Percentiles rank a stretch among this genome's conserved stretches.
Evolutionary conservation across 2,113 vertebrate genomes (phyloP).

Genomic region (Dasyornis broadbenti): DNA sequence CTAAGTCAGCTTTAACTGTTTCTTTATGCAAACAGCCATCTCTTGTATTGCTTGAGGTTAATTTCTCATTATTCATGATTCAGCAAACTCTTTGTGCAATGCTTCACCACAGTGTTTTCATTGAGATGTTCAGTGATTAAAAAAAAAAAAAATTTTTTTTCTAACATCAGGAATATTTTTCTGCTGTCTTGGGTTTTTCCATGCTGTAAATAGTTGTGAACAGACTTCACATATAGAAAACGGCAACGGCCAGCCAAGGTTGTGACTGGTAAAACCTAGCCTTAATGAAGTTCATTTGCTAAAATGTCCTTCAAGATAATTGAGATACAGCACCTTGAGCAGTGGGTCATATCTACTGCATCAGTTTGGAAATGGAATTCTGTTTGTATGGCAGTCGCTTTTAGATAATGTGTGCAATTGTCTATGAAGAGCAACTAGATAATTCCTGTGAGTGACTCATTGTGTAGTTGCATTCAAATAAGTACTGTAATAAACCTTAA

Average conservation of each 20-base stretch:
- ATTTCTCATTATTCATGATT: not conserved
- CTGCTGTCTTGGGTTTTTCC: not conserved
- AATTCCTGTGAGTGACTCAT: conserved; percentile 36
- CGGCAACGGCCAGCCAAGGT: not conserved
- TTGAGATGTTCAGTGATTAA: not conserved
- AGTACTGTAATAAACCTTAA: conserved; percentile 35
- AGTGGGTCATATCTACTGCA: conserved; percentile 16
- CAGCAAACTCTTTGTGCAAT: not conserved
- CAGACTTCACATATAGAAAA: conserved; percentile 1
- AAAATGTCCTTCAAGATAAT: conserved; percentile 55
- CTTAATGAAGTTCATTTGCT: conserved; percentile 46
- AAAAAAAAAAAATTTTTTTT: not conserved
- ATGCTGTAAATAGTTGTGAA: not conserved
- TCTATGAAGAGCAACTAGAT: conserved; percentile 59
- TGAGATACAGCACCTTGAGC: conserved; percentile 30
- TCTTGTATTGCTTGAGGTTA: not conserved
- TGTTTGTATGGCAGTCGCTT: conserved; percentile 29
- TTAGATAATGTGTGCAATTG: conserved; percentile 66
- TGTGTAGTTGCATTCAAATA: conserved; percentile 54
- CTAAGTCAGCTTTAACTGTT: not conserved
- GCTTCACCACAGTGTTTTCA: not conserved
- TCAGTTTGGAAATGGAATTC: conserved; percentile 49
- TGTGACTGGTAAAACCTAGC: conserved; percentile 33
- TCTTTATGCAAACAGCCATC: not conserved
- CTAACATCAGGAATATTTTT: not conserved